phyloP scores from a whole-genome alignment of 1,140 invertebrate genomes.

The Euborellia annulipes region DNA sequence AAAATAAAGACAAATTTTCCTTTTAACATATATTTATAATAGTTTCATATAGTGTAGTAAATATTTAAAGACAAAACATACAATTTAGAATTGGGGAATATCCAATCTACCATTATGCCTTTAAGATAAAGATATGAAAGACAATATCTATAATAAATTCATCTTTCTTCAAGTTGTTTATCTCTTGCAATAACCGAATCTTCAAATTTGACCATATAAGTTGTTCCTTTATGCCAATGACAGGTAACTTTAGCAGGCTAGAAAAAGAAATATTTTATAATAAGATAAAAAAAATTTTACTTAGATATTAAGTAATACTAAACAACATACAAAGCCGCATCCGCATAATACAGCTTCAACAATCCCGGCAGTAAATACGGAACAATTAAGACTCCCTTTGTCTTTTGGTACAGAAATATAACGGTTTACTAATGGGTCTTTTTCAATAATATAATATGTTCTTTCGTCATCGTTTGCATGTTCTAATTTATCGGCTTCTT shows the following conservation, averaged over 20 bases:
- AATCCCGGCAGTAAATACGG: constrained; percentile 96
- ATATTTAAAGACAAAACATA: no score
- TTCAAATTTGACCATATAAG: constrained; percentile 98
- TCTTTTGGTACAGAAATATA: constrained; percentile 97
- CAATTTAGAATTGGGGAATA: no score
- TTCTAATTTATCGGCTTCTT: constrained; percentile 96
- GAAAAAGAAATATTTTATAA: constrained; percentile 27
- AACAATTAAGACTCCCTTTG: constrained; percentile 92
- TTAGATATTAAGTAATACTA: background rate
- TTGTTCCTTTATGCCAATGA: constrained; percentile 98
- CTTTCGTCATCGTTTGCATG: constrained; percentile 96
- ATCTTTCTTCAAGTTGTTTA: constrained; percentile 80
- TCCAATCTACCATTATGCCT: constrained; percentile 48
- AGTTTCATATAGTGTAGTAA: no score
- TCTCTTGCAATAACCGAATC: constrained; percentile 84
- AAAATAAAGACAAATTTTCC: no score
- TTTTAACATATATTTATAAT: no score
- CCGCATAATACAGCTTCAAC: constrained; percentile 90
- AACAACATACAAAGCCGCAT: constrained; percentile 81
- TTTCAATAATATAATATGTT: constrained; percentile 97
- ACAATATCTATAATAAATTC: constrained; percentile 38
- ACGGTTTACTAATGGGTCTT: constrained; percentile 91
- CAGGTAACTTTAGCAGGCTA: constrained; percentile 91
- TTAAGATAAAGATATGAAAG: constrained; percentile 47
- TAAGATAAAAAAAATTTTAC: background rate